Conservation (phyloP, 1,140 invertebrate species). For the Camponotus floridanus region DNA sequence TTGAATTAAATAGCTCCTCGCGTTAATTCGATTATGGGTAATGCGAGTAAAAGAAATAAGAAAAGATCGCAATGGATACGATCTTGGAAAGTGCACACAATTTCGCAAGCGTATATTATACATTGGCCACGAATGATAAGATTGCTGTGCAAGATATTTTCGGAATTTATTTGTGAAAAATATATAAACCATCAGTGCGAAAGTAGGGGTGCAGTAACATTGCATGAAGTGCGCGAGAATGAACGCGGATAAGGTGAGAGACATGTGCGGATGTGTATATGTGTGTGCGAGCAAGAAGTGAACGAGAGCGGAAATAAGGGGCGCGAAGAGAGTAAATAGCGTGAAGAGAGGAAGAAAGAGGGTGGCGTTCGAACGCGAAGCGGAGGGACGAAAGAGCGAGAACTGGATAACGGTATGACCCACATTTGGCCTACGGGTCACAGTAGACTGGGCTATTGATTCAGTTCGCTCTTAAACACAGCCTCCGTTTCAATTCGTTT, state of each 20-base stretch:
- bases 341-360: constrained; percentile 29
- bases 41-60: not conserved
- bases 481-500: constrained; percentile 82
- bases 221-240: constrained; percentile 46
- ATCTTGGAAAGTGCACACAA: constrained; percentile 18
- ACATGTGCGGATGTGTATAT: not conserved
- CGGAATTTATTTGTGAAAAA: constrained; percentile 78
- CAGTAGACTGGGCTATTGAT: constrained; percentile 82
- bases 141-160: constrained; percentile 40
- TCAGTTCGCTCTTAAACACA: constrained; percentile 84
- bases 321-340: constrained; percentile 19
- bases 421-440: constrained; percentile 81
- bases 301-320: constrained; percentile 26
- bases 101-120: constrained; percentile 16
- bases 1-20: not conserved
- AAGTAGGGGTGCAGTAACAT: constrained; percentile 62
- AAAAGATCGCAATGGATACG: too few species aligned
- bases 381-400: constrained; percentile 70
- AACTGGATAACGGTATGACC: constrained; percentile 82
- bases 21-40: not conserved
- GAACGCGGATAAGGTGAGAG: constrained; percentile 59
- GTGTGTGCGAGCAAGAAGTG: not conserved
- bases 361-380: constrained; percentile 48
- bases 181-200: constrained; percentile 59
- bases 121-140: not conserved